Base-by-base conservation (phyloP, 2,888 invertebrate species). In the Calameuta pallipes region DNA sequence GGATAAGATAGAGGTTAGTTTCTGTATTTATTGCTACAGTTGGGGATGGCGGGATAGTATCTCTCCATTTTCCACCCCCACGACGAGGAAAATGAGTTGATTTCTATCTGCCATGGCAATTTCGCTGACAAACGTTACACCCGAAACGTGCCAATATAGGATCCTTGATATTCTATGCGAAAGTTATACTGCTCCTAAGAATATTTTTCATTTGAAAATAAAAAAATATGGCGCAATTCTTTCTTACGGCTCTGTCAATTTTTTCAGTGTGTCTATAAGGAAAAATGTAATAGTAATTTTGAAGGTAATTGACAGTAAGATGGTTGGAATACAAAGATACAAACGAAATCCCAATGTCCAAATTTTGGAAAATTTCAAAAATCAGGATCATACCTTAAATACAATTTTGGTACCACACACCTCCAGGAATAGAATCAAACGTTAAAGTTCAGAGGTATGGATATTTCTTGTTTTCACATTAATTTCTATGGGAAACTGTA, bases 71-170 rank as follows among this genome's bases (percentile, higher is more conserved):
- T 77, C 80, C 83, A 80, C 75, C 76, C 56, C 56, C 56, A 56
- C 56, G 56, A 56, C 56, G 56, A 56, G 56, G 56, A 79, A 86
- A 85, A 85, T 84, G 80, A 83, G 79, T 83, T 79, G 87, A 86
- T 87, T 85, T 84, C 84, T 85, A 86, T 87, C 87, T 84, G 79
- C 56, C 56, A 80, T 75, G 82, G 82, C 79, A 71, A 82, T 79
- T 79, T 75, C 78, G 69, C 75, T 76, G 75, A 79, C 81, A 81
- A 82, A 81, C 80, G 78, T 78, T 71, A 31, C 71, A 9, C 31
- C 56, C 13, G 71, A 30, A 71, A 71, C 71, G 31, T 31, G 15
- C 71, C 36, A 36, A 31, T 30, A 56, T 56, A 23, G 9, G 23
- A 56, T 23, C 23, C 23, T 56, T 9, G 56, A 56, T 23, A 56